Evolutionary conservation across 1,140 invertebrate genomes (phyloP).

Genomic region (Gyrodactylus bullatarudis): DNA sequence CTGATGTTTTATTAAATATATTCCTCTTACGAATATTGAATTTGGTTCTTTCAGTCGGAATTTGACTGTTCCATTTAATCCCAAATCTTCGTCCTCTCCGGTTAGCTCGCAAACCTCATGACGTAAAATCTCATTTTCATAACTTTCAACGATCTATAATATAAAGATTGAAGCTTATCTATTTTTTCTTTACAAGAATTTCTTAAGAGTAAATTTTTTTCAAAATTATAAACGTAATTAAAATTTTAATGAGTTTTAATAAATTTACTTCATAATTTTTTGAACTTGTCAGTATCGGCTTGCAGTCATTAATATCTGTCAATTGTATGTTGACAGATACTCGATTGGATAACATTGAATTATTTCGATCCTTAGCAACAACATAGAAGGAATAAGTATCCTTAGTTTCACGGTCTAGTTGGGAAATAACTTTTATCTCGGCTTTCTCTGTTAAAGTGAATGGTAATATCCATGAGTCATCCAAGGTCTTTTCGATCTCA

Average conservation of each 20-base stretch:
- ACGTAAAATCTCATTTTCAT: neutral
- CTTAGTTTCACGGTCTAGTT: neutral
- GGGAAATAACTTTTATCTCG: neutral
- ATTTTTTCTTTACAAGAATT: no score
- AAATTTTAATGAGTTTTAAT: no score
- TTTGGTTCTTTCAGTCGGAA: neutral
- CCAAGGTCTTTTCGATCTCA: no score
- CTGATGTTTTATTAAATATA: no score
- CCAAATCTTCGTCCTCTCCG: neutral
- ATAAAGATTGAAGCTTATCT: neutral
- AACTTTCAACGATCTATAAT: neutral
- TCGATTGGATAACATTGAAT: neutral
- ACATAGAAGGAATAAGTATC: neutral
- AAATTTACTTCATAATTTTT: neutral
- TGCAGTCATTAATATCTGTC: neutral
- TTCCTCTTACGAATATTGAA: neutral
- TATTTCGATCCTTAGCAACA: neutral
- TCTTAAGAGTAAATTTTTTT: no score
- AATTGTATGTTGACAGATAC: neutral
- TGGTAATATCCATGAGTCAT: neutral
- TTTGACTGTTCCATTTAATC: neutral
- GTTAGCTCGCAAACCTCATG: neutral
- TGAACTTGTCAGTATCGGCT: neutral
- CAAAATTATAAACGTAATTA: no score
- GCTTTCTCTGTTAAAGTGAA: neutral